Conservation (phyloP, 2,888 invertebrate species). For the Epiblema foenella region DNA sequence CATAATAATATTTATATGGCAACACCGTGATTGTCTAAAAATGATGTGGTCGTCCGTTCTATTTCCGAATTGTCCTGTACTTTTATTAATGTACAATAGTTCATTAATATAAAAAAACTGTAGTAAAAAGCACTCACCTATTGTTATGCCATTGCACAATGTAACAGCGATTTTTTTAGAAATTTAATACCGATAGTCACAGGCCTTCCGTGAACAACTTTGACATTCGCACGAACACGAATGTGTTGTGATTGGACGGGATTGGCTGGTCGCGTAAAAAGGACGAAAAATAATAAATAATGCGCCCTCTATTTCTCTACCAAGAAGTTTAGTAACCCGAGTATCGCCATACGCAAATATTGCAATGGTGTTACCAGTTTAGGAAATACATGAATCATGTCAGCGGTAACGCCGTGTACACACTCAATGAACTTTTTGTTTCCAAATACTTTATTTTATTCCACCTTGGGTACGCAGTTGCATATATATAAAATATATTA, state of each 20-base stretch:
- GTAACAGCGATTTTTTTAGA: background rate
- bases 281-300: background rate
- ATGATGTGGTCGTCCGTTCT: background rate
- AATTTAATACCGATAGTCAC: background rate
- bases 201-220: background rate
- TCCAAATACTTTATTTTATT: too few species aligned
- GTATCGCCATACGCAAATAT: constrained; percentile 68
- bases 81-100: background rate
- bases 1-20: constrained; percentile 30
- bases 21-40: constrained; percentile 27
- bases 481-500: too few species aligned
- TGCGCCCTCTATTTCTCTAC: constrained; percentile 58
- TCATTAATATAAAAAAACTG: background rate
- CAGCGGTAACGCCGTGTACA: background rate
- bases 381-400: background rate
- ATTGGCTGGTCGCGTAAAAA: too few species aligned
- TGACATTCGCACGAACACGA: constrained; percentile 38
- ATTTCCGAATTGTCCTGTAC: background rate
- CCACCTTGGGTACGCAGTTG: too few species aligned
- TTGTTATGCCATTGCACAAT: background rate
- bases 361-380: constrained; percentile 46
- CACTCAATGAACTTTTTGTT: too few species aligned
- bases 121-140: constrained; percentile 19
- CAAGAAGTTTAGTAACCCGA: constrained; percentile 41
- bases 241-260: constrained; percentile 23